Evolutionary conservation across 2,888 invertebrate species (phyloP), one percentile per base, ranked within the genome.

Genomic region (Alviniconcha strummeri): DNA sequence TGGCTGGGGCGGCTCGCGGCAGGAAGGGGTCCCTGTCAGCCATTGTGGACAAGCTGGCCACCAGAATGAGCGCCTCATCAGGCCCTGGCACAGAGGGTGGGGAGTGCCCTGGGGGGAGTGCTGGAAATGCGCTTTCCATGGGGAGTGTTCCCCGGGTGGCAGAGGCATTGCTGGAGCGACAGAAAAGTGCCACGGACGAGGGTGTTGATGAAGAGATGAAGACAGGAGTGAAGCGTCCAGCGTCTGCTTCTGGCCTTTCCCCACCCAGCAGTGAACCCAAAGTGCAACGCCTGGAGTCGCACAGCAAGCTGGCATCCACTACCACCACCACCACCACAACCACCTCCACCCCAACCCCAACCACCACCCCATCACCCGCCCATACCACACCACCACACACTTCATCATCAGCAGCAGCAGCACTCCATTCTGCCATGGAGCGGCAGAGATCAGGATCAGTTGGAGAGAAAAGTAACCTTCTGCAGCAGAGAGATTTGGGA

Each of bases 1-100:
- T 67, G 64, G 19, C 80, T 11, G 83, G 57, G 71, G 69, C 80
- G 54, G 85, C 84, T 5, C 85, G 90, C 67, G 88, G 89, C 7
- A 87, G 91, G 11, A 92, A 92, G 84, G 90, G 90, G 54, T 92
- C 93, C 7, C 86, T 93, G 71, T 91, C 91, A 57, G 93, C 97
- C 36, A 97, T 98, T 17, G 97, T 98, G 89, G 97, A 97, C 91
- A 97, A 97, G 93, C 93, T 98, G 54, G 96, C 90, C n/a, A 86
- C 90, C 83, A 88, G 83, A 54, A 80, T 84, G 5, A 82, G 82
- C 72, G 84, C 84, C 8, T 83, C 80, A 2, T 57, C 75, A 19
- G 75, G 72, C n/a, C n/a, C 82, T 3, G 83, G 76, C 57, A 54
- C 76, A n/a, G 57, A 74, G 36, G 78, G 60, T 36, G 72, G 56